phyloP scores from a whole-genome alignment of 1,140 invertebrate genomes.

The Drosophila simulans region DNA sequence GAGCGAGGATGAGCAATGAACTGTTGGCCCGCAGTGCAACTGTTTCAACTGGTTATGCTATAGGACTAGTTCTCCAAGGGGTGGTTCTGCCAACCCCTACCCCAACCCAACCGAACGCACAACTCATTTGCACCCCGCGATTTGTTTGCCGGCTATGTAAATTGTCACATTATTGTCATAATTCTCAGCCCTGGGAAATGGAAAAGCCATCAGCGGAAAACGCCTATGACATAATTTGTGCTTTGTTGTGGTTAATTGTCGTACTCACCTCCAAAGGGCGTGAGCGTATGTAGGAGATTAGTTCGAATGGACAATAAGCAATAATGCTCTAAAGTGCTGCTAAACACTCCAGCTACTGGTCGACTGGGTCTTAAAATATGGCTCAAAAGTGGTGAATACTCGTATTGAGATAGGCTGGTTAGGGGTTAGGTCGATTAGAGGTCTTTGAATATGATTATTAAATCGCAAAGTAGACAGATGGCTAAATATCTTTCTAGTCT shows the following conservation, averaged over 20 bases:
- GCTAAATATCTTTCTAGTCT: too few species aligned
- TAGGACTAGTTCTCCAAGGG: slow-evolving; percentile 46
- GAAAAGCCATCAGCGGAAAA: slow-evolving; percentile 71
- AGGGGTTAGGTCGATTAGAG: not conserved
- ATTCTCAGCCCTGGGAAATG: slow-evolving; percentile 65
- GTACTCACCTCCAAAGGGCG: slow-evolving; percentile 42
- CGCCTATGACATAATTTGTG: slow-evolving; percentile 75
- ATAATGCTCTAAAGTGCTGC: slow-evolving; percentile 25
- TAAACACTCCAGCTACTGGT: slow-evolving; percentile 27
- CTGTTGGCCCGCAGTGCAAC: slow-evolving; percentile 55
- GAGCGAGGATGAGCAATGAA: slow-evolving; percentile 45
- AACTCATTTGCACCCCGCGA: slow-evolving; percentile 53
- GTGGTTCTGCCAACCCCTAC: slow-evolving; percentile 36
- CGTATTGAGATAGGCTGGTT: slow-evolving; percentile 1
- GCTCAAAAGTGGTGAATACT: not conserved
- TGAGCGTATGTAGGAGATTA: slow-evolving; percentile 39
- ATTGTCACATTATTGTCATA: slow-evolving; percentile 82
- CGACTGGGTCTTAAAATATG: not conserved
- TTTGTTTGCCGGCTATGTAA: slow-evolving; percentile 69
- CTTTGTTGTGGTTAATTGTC: slow-evolving; percentile 80
- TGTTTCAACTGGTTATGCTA: slow-evolving; percentile 69
- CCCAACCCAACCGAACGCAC: not conserved
- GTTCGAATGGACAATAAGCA: slow-evolving; percentile 15
- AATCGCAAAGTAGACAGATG: too few species aligned
- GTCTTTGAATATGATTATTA: not conserved